Conservation (phyloP, 2,113 vertebrate genomes). For the Stigmatopora argus region DNA sequence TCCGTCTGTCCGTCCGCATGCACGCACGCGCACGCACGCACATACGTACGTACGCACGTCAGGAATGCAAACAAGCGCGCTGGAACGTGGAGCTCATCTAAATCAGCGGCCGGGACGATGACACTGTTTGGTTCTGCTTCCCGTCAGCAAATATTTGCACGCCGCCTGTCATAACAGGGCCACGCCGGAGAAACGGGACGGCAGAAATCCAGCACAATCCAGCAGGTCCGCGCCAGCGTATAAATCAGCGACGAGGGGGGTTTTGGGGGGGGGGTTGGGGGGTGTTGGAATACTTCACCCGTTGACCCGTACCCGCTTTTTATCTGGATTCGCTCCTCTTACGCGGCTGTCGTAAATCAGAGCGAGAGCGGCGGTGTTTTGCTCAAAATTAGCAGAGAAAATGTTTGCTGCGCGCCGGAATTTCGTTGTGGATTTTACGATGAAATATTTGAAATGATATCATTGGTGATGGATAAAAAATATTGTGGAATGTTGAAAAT, state of each 20-base stretch:
- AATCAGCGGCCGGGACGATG: slow-evolving; percentile 64
- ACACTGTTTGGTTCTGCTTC: slow-evolving; percentile 75
- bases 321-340: slow-evolving; percentile 64
- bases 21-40: no score
- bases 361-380: slow-evolving; percentile 58
- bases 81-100: slow-evolving; percentile 57
- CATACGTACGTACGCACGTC: slow-evolving; percentile 38
- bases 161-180: slow-evolving; percentile 75
- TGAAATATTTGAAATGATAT: no score
- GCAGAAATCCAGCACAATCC: slow-evolving; percentile 59
- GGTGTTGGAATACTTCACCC: slow-evolving; percentile 61
- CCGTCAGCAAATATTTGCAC: slow-evolving; percentile 79
- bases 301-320: slow-evolving; percentile 54
- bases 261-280: not conserved
- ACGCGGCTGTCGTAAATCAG: slow-evolving; percentile 65
- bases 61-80: slow-evolving; percentile 65
- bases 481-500: no score
- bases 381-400: slow-evolving; percentile 23
- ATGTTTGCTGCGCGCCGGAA: not conserved
- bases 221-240: slow-evolving; percentile 58
- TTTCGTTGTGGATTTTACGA: no score
- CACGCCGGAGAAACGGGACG: slow-evolving; percentile 64
- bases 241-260: slow-evolving; percentile 57
- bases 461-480: no score
- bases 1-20: no score